These are phyloP conservation scores for Drosophila siamana DNA, from an alignment of 2,888 invertebrate species.

Conservation along the genomic window DNA sequence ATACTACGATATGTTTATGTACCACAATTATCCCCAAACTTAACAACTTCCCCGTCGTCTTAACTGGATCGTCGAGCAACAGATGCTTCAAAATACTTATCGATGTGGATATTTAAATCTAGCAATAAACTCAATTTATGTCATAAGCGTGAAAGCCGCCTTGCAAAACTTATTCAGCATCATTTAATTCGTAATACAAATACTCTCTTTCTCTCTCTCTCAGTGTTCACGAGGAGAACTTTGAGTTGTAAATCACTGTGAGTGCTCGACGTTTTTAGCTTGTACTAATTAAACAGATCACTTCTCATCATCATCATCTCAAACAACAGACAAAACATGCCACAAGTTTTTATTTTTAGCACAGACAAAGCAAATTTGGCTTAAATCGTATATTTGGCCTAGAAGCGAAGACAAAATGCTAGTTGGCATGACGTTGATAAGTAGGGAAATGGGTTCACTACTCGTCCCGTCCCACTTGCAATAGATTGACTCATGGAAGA, in stretches of 20 bases:
- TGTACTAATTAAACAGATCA: constrained; percentile 25
- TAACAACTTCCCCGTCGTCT: neutral
- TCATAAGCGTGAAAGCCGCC: constrained; percentile 61
- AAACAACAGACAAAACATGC: constrained; percentile 20
- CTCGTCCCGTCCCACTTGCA: neutral
- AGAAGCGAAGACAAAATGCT: neutral
- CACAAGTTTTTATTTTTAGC: constrained; percentile 27
- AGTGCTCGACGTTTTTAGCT: constrained; percentile 5
- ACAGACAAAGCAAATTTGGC: constrained; percentile 16
- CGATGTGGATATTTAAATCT: constrained; percentile 42
- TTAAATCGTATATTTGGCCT: constrained; percentile 20
- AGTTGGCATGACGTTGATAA: constrained; percentile 18
- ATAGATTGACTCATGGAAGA: constrained; percentile 1
- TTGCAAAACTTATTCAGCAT: constrained; percentile 35
- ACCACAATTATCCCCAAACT: constrained; percentile 19
- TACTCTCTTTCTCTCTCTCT: neutral
- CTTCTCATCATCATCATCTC: constrained; percentile 7
- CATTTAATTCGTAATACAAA: constrained; percentile 26
- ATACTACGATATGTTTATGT: constrained; percentile 55
- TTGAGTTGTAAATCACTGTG: constrained; percentile 11
- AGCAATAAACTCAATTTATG: constrained; percentile 70
- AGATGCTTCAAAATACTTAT: constrained; percentile 42
- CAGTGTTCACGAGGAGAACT: too few relatives aligned
- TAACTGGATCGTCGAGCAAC: constrained; percentile 19
- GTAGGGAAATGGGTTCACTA: neutral